These are phyloP conservation scores for Sarcophilus harrisii DNA, from an alignment of 2,797 vertebrate species.

Conservation along the genomic window DNA sequence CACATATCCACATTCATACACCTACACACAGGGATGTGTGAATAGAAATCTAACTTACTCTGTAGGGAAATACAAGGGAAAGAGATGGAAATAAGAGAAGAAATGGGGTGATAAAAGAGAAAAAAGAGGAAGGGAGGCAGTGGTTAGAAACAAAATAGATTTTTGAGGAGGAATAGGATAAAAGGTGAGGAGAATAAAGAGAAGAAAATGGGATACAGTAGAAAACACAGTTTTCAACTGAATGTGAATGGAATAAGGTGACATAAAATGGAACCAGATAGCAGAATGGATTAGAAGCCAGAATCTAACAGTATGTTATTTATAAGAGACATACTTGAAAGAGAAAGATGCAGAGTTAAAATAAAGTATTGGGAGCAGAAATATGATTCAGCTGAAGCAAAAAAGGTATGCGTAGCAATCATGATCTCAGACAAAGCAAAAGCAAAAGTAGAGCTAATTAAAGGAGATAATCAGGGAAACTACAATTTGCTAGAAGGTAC, in stretches of 20 bases:
- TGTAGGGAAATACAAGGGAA: background rate
- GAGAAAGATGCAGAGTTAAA: background rate
- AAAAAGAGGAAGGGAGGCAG: background rate
- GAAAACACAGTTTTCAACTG: background rate
- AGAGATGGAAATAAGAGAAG: background rate
- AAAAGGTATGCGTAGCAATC: background rate
- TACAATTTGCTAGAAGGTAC: background rate
- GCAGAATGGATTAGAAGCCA: background rate
- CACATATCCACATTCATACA: background rate
- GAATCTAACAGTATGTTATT: background rate
- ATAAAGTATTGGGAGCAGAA: background rate
- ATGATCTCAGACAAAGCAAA: background rate
- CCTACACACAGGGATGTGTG: background rate
- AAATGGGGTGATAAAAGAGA: background rate
- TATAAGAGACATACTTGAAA: background rate
- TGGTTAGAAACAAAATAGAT: background rate
- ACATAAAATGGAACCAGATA: background rate
- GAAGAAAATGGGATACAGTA: background rate
- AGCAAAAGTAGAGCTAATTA: constrained; percentile 22
- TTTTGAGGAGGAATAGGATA: background rate
- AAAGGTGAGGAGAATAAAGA: background rate
- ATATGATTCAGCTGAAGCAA: background rate
- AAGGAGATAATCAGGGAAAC: background rate
- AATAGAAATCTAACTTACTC: background rate
- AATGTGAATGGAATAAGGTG: background rate